Evolutionary conservation across 2,888 invertebrate genomes (phyloP).

Genomic region (Pseudolycoriella hygida): DNA sequence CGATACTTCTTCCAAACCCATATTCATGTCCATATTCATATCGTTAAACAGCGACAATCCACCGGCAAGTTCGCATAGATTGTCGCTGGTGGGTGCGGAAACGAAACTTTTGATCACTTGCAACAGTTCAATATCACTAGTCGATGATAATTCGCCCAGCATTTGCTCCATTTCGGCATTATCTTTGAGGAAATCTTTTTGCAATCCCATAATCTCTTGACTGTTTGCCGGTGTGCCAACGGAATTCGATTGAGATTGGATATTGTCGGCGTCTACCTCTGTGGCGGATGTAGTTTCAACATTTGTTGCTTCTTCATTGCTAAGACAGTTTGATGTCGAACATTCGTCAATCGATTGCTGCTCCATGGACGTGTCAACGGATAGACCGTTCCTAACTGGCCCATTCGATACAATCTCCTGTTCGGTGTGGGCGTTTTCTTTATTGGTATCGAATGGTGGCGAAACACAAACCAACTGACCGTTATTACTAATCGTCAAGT

Average conservation of each 20-base stretch:
- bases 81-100: slow-evolving; percentile 17
- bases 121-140: slow-evolving; percentile 46
- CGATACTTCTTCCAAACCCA: slow-evolving; percentile 10
- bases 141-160: slow-evolving; percentile 37
- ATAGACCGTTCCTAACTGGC: too few species aligned
- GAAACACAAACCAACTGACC: not conserved
- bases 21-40: slow-evolving; percentile 13
- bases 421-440: too few species aligned
- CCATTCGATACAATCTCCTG: too few species aligned
- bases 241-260: too few species aligned
- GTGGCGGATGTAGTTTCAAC: not conserved
- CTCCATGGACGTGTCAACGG: too few species aligned
- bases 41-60: slow-evolving; percentile 17
- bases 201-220: slow-evolving; percentile 37
- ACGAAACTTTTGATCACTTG: slow-evolving; percentile 64
- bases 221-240: slow-evolving; percentile 24
- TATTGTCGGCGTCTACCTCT: too few species aligned
- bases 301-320: not conserved
- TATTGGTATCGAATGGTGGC: not conserved
- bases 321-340: too few species aligned
- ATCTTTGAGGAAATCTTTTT: slow-evolving; percentile 37
- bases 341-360: too few species aligned
- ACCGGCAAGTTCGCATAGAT: slow-evolving; percentile 24
- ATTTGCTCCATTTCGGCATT: slow-evolving; percentile 48
- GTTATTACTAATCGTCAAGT: not conserved